Evolutionary conservation across 2,888 invertebrate genomes (phyloP), one percentile per base, ranked within the genome.

Genomic region (Slavum lentiscoides): DNA sequence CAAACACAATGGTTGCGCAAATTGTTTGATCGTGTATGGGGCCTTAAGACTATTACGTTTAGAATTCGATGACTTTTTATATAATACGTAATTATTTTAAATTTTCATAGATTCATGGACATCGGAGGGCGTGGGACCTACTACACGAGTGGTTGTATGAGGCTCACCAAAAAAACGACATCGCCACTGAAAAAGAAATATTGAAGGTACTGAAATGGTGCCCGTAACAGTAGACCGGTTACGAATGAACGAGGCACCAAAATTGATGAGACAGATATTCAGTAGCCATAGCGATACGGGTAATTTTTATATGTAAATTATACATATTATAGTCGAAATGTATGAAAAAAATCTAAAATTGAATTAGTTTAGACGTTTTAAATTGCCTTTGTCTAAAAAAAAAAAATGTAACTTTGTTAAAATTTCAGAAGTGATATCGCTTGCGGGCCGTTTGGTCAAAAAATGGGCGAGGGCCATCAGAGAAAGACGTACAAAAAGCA

Each of bases 81-180:
- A 49, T 49, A 49, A 49, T 49, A 49, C n/a, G n/a, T n/a, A n/a
- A n/a, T n/a, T n/a, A n/a, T 49, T 49, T 49, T 49, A n/a, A n/a
- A 49, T 49, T 49, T 49, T 49, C 85, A 17, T 85, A 91, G 91
- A 86, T 96, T 97, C 86, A 94, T 97, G 92, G 91, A 91, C 82
- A 92, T 92, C 82, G 96, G 95, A 84, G 98, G 97, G n/a, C n/a
- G 68, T 98, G 98, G 98, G 91, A 92, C 84, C 89, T 96, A 82
- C 91, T 96, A 68, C 94, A 95, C 85, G 90, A 90, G 84, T 98
- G 98, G 98, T 88, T 98, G n/a, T n/a, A n/a, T n/a, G n/a, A n/a
- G n/a, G n/a, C n/a, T n/a, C n/a, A n/a, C n/a, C n/a, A n/a, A 74
- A 93, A 93, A 82, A 95, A 96, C 86, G 94, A 94, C 74, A 93